Base-by-base conservation (phyloP, 2,797 vertebrate genomes). In the Intellagama lesueurii region DNA sequence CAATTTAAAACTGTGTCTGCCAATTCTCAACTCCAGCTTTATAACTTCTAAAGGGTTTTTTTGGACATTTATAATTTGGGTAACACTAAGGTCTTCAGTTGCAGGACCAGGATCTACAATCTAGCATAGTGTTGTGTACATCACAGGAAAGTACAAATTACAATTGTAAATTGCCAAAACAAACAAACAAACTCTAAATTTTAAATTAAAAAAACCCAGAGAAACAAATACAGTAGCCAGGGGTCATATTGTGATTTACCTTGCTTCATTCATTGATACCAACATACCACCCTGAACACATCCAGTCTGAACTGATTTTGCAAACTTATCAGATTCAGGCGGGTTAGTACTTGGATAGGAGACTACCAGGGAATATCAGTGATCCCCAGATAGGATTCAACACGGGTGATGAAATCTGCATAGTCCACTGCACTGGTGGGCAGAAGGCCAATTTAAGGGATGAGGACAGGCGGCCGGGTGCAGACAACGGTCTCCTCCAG, bases 1-100 rank as follows among this genome's bases (percentile, higher is more conserved):
- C 72, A 76, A 64, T 76, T 78, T 78, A 69, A 49, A 26, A n/a
- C 56, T 9, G 83, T 66, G 78, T 88, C 72, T 93, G 64, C 17
- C 0, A 0, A n/a, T 81, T 17, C 47, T 86, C 14, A 2, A 32
- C 86, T 72, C 69, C 49, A 52, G 47, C 26, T 66, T 6, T n/a
- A 80, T 86, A 7, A 2, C 14, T 84, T 88, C 12, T 7, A 8
- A 35, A 72, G 40, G 1, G 26, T 47, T 91, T 69, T 60, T 44
- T 40, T 40, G 1, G 40, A n/a, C 9, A 56, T 32, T 32, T 52
- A 44, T 44, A 35, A 28, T 69, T 52, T 24, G 1, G n/a, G 28
- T 14, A n/a, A 24, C 7, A 70, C n/a, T 52, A 28, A 52, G 26
- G 52, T 52, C 35, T 81, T 24, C 30, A 56, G 24, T 40, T 28